Evolutionary conservation across 2,113 vertebrate species (phyloP).

Genomic region (Muntiacus reevesi): DNA sequence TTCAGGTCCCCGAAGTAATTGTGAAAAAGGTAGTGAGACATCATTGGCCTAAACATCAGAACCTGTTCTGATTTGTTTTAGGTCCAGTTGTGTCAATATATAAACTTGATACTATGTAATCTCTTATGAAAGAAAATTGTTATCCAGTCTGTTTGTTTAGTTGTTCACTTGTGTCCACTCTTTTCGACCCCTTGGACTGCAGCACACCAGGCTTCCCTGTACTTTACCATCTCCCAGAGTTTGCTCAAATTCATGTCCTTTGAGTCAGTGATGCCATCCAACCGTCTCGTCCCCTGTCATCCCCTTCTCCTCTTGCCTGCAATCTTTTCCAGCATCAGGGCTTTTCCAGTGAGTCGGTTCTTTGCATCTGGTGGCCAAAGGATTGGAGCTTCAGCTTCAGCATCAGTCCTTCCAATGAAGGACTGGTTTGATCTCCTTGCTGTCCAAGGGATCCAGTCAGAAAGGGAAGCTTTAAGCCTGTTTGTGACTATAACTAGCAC

Average conservation of each 20-base stretch:
- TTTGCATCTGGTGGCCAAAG: neutral
- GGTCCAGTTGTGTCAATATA: neutral
- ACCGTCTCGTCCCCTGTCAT: neutral
- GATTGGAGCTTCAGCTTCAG: neutral
- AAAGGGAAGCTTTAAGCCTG: neutral
- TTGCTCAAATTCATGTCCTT: neutral
- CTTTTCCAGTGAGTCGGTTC: neutral
- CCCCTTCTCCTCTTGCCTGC: neutral
- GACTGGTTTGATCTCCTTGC: neutral
- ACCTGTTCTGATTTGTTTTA: neutral
- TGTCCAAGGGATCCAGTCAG: neutral
- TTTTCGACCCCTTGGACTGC: neutral
- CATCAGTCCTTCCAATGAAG: neutral
- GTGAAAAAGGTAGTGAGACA: neutral
- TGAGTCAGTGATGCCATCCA: neutral
- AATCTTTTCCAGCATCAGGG: neutral
- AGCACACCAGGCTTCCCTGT: neutral
- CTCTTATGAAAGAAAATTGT: neutral
- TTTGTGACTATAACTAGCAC: neutral
- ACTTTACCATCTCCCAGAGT: neutral
- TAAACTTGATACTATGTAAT: neutral
- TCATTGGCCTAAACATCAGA: neutral
- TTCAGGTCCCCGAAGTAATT: neutral
- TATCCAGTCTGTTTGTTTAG: neutral
- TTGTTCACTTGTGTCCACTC: neutral